phyloP scores from a whole-genome alignment of 2,888 invertebrate genomes.

The Eupithecia subfuscata region DNA sequence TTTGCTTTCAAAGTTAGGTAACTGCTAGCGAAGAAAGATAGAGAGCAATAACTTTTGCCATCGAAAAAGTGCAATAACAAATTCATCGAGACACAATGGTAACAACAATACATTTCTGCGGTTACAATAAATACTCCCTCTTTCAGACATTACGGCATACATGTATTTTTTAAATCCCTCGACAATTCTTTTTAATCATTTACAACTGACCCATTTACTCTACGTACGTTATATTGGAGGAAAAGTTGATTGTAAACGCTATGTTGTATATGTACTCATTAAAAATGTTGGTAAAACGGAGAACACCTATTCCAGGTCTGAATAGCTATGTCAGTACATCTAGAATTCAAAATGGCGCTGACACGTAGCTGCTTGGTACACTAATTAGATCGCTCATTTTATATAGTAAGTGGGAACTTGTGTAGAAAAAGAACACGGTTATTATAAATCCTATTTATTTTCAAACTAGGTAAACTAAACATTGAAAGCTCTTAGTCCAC shows the following conservation, averaged over 20 bases:
- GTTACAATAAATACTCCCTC: background rate
- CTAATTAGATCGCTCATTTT: background rate
- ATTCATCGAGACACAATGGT: background rate
- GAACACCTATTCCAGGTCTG: too few species aligned
- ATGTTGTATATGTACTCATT: background rate
- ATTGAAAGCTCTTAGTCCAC: constrained; percentile 4
- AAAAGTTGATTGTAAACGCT: background rate
- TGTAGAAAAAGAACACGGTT: background rate
- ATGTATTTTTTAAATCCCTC: constrained; percentile 17
- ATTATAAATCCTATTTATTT: background rate
- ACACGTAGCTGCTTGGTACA: too few species aligned
- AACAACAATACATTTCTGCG: background rate
- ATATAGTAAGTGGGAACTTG: background rate
- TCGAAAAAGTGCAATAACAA: background rate
- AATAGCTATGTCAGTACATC: too few species aligned
- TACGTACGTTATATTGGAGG: constrained; percentile 1
- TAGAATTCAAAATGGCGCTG: background rate
- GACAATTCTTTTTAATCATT: constrained; percentile 27
- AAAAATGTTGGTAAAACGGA: background rate
- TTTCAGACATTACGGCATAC: background rate
- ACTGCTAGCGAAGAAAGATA: background rate
- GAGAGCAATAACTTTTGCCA: background rate
- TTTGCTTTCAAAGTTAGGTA: background rate
- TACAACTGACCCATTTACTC: constrained; percentile 25
- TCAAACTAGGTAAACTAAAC: background rate